Evolutionary conservation across 2,797 vertebrate species (phyloP).

Genomic region (Chiroxiphia lanceolata): DNA sequence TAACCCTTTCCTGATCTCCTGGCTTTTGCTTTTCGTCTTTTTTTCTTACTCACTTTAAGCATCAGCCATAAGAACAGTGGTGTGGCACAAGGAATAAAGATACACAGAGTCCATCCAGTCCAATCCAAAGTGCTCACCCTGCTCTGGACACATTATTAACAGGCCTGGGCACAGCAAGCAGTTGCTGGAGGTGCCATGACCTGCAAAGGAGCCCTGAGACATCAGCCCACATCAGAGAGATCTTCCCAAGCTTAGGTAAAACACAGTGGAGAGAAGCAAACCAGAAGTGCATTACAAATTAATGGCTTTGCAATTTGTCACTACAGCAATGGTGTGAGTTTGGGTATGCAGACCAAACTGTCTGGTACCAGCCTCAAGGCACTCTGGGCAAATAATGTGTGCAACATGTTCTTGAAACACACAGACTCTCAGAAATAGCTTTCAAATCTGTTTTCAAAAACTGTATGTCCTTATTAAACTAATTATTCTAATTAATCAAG

Average conservation of each 20-base stretch:
- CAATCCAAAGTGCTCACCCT: background rate
- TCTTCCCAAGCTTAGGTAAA: background rate
- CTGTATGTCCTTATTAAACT: background rate
- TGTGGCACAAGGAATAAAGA: background rate
- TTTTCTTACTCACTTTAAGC: background rate
- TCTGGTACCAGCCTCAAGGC: background rate
- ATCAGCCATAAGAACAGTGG: background rate
- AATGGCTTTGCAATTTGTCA: background rate
- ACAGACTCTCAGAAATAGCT: background rate
- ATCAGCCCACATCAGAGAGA: background rate
- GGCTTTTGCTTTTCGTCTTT: background rate
- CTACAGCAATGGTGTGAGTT: background rate
- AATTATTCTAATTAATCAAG: background rate
- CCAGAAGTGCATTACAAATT: background rate
- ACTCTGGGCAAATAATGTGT: background rate
- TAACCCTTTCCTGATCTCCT: background rate
- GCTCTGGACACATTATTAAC: background rate
- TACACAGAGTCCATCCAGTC: accelerated
- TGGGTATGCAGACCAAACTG: background rate
- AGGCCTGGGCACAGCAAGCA: background rate
- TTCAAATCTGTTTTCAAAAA: background rate
- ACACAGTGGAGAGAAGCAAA: background rate
- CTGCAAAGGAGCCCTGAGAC: background rate
- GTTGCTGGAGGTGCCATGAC: background rate
- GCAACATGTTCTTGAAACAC: background rate